A percentile compares a stretch with the other conserved stretches of the same genome.
These are phyloP conservation scores for Danio tinwini DNA, from an alignment of 2,797 vertebrate species.

Conservation along the genomic window DNA sequence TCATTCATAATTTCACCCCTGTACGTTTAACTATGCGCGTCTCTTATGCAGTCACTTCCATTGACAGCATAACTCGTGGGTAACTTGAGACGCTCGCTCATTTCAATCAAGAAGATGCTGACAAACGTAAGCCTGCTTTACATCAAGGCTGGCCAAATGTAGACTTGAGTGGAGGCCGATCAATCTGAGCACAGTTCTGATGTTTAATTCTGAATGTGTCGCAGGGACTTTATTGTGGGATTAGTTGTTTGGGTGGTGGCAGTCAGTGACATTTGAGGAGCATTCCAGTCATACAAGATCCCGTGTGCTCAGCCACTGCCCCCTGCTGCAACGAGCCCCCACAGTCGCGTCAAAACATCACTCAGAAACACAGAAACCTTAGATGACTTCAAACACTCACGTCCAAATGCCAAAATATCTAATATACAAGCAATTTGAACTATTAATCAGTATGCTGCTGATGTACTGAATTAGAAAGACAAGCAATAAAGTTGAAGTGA, in stretches of 20 bases:
- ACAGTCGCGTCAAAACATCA: slow-evolving; percentile 17
- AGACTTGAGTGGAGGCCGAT: not conserved
- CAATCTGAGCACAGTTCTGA: slow-evolving; percentile 14
- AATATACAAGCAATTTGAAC: not conserved
- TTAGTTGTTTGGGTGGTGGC: slow-evolving; percentile 31
- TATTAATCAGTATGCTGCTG: too few species aligned
- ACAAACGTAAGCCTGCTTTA: slow-evolving; percentile 30
- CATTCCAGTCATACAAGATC: slow-evolving; percentile 37
- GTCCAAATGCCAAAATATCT: not conserved
- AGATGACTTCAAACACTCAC: slow-evolving; percentile 19
- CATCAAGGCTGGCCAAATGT: slow-evolving; percentile 29
- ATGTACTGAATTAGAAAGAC: too few species aligned
- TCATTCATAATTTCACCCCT: not conserved
- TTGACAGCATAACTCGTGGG: slow-evolving; percentile 1
- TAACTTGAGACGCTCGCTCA: slow-evolving; percentile 23
- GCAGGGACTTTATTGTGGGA: slow-evolving; percentile 11
- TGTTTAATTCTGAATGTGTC: slow-evolving; percentile 40
- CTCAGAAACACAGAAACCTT: slow-evolving; percentile 13
- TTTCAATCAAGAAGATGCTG: slow-evolving; percentile 40
- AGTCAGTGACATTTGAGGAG: slow-evolving; percentile 39
- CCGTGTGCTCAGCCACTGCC: not conserved
- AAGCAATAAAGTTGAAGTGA: too few species aligned
- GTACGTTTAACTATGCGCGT: not conserved
- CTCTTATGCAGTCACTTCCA: slow-evolving; percentile 6
- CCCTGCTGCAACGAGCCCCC: slow-evolving; percentile 6